These are phyloP conservation scores for Ophioninae sp. DNA, from an alignment of 2,888 invertebrate genomes.

Conservation along the genomic window DNA sequence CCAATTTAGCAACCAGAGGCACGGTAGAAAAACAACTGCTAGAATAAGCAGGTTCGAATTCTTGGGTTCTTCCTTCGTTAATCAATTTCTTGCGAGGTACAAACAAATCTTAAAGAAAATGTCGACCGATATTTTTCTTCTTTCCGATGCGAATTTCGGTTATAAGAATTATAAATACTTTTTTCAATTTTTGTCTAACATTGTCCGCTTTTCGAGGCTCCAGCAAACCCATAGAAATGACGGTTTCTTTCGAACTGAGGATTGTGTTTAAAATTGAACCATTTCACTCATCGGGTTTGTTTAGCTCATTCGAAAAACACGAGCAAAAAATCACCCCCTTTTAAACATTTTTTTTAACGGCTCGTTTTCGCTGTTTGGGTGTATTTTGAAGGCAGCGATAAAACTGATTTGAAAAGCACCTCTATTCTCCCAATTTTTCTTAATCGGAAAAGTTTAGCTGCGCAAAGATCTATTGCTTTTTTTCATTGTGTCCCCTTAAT, in stretches of 20 bases:
- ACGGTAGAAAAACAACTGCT: not conserved
- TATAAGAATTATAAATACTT: not conserved
- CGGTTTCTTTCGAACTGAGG: not conserved
- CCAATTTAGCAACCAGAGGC: conserved; percentile 36
- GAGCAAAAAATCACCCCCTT: not conserved
- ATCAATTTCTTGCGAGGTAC: not conserved
- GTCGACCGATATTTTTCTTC: too few relatives aligned
- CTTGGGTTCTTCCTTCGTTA: not conserved
- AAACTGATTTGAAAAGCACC: not conserved
- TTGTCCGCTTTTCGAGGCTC: not conserved
- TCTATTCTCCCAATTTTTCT: not conserved
- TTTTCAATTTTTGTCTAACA: not conserved
- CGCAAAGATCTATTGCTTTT: not conserved
- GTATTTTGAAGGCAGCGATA: too few relatives aligned
- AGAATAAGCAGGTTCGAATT: conserved; percentile 4
- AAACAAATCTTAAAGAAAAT: not conserved
- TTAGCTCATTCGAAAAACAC: not conserved
- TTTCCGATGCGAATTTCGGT: too few relatives aligned
- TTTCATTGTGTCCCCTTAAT: not conserved
- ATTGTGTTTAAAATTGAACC: not conserved
- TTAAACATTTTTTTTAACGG: too few relatives aligned
- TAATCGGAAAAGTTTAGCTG: not conserved
- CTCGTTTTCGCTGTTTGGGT: too few relatives aligned
- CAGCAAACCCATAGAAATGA: not conserved
- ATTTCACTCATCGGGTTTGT: not conserved